Evolutionary conservation across 2,113 vertebrate genomes (phyloP).

Genomic region (Bothrops jararaca): DNA sequence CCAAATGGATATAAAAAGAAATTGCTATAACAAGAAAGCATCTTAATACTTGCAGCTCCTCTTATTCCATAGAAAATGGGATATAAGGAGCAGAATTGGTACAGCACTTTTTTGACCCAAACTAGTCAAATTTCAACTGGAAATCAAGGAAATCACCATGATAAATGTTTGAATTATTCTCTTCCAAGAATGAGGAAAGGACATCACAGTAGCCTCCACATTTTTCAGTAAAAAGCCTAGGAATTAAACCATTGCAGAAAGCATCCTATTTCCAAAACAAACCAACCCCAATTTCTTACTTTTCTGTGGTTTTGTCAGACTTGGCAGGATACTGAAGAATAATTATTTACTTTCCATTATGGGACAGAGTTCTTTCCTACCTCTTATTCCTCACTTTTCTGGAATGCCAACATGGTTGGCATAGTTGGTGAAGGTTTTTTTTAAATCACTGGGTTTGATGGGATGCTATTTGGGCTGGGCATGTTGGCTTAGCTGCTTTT

Average conservation of each 20-base stretch:
- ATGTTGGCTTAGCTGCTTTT: neutral
- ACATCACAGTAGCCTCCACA: neutral
- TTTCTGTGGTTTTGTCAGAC: neutral
- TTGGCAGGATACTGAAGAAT: neutral
- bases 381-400: neutral
- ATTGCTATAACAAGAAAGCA: neutral
- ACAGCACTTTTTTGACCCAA: neutral
- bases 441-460: neutral
- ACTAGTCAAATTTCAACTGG: neutral
- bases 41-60: neutral
- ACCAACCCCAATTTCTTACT: neutral
- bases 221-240: neutral
- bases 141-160: neutral
- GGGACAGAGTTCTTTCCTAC: neutral
- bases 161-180: neutral
- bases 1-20: neutral
- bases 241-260: neutral
- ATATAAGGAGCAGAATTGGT: neutral
- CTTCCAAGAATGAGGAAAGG: neutral
- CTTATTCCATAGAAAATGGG: neutral
- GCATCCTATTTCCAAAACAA: neutral
- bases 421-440: neutral
- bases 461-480: neutral
- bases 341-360: neutral
- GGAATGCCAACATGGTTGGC: neutral